These are phyloP conservation scores for Phenganax marumi DNA, from an alignment of 92 coral and sea anemone genomes.

Conservation along the genomic window DNA sequence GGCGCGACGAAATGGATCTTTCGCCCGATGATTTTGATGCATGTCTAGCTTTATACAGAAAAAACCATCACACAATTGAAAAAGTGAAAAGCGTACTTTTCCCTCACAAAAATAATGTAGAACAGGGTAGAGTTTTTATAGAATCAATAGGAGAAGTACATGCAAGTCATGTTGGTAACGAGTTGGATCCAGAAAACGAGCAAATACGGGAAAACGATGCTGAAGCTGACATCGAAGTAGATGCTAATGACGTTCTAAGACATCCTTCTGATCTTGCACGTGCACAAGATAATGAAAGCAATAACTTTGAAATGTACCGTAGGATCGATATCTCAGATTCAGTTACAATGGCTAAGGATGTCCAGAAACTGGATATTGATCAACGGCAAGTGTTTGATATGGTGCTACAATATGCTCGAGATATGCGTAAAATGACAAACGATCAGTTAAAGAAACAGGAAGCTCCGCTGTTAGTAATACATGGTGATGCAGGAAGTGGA, in stretches of 20 bases:
- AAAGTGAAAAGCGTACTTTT: conserved; percentile 35
- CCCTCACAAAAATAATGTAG: conserved; percentile 33
- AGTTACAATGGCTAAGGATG: conserved; percentile 33
- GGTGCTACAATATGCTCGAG: conserved; percentile 25
- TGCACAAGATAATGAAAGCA: neutral
- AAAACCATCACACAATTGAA: conserved; percentile 19
- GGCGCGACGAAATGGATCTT: conserved; percentile 28
- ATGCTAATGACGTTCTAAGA: conserved; percentile 32
- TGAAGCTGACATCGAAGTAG: conserved; percentile 1
- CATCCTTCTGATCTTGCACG: conserved; percentile 9
- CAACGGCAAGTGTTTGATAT: conserved; percentile 32
- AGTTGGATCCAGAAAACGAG: conserved; percentile 20
- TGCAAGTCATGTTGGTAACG: conserved; percentile 21
- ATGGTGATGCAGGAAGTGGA: conserved; percentile 28
- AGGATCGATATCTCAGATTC: conserved; percentile 40
- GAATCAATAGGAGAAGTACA: conserved; percentile 27
- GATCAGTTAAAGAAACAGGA: conserved; percentile 13
- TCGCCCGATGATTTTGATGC: conserved; percentile 28
- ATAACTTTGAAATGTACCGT: conserved; percentile 20
- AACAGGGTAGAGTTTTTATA: conserved; percentile 31
- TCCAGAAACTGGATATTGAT: conserved; percentile 25
- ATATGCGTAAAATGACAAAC: conserved; percentile 24
- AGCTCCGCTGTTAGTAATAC: conserved; percentile 36
- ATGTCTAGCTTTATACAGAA: conserved; percentile 25
- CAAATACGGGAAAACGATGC: conserved; percentile 18